Base-by-base conservation (phyloP, 2,797 vertebrate genomes). In the Tragelaphus eurycerus region DNA sequence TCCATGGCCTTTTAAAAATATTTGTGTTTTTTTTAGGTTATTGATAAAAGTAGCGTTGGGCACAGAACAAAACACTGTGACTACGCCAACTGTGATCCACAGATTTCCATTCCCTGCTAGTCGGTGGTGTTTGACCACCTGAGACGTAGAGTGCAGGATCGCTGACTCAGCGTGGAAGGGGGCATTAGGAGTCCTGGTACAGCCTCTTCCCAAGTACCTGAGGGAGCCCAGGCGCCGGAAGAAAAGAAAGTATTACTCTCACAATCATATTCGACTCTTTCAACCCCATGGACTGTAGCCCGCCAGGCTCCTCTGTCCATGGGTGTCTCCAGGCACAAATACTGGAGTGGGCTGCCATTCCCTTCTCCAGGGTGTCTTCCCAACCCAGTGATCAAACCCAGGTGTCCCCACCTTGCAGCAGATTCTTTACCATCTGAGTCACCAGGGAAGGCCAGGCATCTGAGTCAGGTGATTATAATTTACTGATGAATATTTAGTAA, bases 71-170 rank as follows among this genome's bases (percentile, higher is more conserved):
- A 76, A 50, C 5, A 23, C 46, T 23, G 1, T 34, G 21, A 9
- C 38, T 79, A 59, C 1, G 64, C n/a, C 11, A 21, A 13, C 16
- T 38, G 27, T 86, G 50, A n/a, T 15, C 46, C 12, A 16, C 29
- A 52, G 19, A 52, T 62, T 76, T 92, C 23, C 7, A 31, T 23
- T 52, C 71, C 60, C 27, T 62, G 9, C 19, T 54, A 11, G 4
- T 64, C 17, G 19, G 21, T 25, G 19, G 11, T 52, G 10, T 60
- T 59, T 78, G 48, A 43, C 6, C n/a, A 62, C n/a, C 7, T 9
- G 54, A 50, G 52, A 54, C 29, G 4, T 3, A 38, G 1, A 8
- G 14, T 8, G 0, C 2, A 31, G 13, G 23, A 71, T 57, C 19
- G 2, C 7, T n/a, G 31, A 31, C 34, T 67, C 17, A n/a, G 71